Evolutionary conservation across 2,888 invertebrate species (phyloP).

Genomic region (Xylocampa areola): DNA sequence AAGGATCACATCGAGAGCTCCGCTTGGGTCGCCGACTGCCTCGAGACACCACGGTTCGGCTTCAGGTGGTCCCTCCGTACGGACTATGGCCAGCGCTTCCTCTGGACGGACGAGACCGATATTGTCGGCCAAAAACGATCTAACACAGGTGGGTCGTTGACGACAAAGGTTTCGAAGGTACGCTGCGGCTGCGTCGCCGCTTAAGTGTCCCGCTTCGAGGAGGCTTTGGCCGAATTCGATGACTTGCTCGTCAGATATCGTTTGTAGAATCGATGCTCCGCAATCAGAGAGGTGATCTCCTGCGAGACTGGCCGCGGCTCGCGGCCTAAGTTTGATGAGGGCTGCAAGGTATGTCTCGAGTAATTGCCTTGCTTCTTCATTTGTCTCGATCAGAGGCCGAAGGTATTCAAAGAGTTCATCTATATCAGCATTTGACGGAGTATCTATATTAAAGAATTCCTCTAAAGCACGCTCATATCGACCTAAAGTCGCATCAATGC

Average conservation of each 20-base stretch:
- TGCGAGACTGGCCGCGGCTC: conserved; percentile 74
- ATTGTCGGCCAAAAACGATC: conserved; percentile 71
- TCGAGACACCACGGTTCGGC: conserved; percentile 83
- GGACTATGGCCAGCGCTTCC: conserved; percentile 76
- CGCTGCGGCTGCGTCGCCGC: conserved; percentile 72
- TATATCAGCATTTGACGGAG: conserved; percentile 73
- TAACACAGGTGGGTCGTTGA: conserved; percentile 68
- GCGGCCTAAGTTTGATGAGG: conserved; percentile 73
- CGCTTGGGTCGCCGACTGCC: conserved; percentile 78
- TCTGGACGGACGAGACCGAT: conserved; percentile 80
- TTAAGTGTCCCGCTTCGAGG: conserved; percentile 67
- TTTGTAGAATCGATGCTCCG: conserved; percentile 58
- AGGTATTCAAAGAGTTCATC: conserved; percentile 82
- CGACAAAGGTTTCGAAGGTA: conserved; percentile 76
- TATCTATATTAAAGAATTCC: conserved; percentile 73
- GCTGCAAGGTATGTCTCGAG: conserved; percentile 65
- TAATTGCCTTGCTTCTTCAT: conserved; percentile 56
- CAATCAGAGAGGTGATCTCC: conserved; percentile 63
- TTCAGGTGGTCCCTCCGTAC: conserved; percentile 68
- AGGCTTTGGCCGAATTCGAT: conserved; percentile 73
- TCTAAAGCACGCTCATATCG: conserved; percentile 66
- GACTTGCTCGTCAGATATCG: conserved; percentile 58
- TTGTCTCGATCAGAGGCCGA: conserved; percentile 61
- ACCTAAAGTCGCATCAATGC: conserved; percentile 67
- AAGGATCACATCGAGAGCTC: conserved; percentile 76